Evolutionary conservation across 2,888 invertebrate species (phyloP).

Genomic region (Onthophagus sagittarius): DNA sequence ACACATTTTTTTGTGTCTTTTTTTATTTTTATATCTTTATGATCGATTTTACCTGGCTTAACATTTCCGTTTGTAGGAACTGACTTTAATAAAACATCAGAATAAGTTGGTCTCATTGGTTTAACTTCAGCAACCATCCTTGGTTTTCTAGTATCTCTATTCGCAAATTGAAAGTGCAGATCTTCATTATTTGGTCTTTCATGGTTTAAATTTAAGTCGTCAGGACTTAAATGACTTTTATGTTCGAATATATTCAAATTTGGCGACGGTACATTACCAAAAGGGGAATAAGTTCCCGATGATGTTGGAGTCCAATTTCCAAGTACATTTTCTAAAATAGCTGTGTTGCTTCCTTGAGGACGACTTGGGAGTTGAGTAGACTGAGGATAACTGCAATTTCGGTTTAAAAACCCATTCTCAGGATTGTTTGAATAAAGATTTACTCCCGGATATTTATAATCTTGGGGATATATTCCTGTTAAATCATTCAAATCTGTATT

Average conservation of each 20-base stretch:
- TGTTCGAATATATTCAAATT: conserved; percentile 45
- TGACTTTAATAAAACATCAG: conserved; percentile 75
- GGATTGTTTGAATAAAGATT: conserved; percentile 19
- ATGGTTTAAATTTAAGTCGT: conserved; percentile 25
- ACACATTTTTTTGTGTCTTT: conserved; percentile 46
- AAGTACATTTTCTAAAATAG: conserved; percentile 64
- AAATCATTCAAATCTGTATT: conserved; percentile 31
- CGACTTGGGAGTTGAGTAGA: background rate
- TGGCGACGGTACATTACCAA: conserved; percentile 59
- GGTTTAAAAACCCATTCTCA: conserved; percentile 17
- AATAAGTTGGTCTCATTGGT: conserved; percentile 83
- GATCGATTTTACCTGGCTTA: conserved; percentile 45
- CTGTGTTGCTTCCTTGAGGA: background rate
- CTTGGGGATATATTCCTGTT: conserved; percentile 31
- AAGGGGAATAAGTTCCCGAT: conserved; percentile 70
- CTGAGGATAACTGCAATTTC: conserved; percentile 11
- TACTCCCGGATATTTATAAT: conserved; percentile 24
- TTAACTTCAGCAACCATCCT: conserved; percentile 81
- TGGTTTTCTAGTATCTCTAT: conserved; percentile 55
- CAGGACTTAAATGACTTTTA: conserved; percentile 37
- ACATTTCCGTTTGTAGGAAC: conserved; percentile 45
- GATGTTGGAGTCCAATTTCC: conserved; percentile 71
- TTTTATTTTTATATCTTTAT: conserved; percentile 44
- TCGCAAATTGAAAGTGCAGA: conserved; percentile 46
- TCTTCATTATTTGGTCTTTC: conserved; percentile 32